phyloP scores from a whole-genome alignment of 1,140 invertebrate genomes.

The Temnothorax nylanderi region DNA sequence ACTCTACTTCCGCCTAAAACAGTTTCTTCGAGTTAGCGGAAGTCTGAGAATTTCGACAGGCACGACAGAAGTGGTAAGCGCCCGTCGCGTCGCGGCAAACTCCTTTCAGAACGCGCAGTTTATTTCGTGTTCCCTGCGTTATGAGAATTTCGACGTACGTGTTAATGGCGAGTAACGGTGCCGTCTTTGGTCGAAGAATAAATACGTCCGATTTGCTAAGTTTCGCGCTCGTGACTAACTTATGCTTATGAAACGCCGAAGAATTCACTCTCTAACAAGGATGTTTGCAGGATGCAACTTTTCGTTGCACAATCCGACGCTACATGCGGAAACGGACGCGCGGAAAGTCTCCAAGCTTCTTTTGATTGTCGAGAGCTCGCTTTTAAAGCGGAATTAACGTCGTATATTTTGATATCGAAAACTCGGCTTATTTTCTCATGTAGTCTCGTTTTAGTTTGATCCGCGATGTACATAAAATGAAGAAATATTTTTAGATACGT shows the following conservation, averaged over 20 bases:
- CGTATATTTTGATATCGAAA: slow-evolving; percentile 19
- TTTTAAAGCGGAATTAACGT: slow-evolving; percentile 30
- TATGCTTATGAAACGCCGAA: slow-evolving; percentile 12
- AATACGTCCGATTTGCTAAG: slow-evolving; percentile 21
- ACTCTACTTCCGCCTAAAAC: slow-evolving; percentile 29
- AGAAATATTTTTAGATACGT: background rate
- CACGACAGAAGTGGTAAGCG: slow-evolving; percentile 31
- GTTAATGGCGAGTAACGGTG: slow-evolving; percentile 36
- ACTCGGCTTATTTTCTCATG: background rate
- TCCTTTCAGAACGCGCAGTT: slow-evolving; percentile 40
- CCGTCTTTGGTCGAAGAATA: background rate
- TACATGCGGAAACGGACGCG: background rate
- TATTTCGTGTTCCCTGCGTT: slow-evolving; percentile 40
- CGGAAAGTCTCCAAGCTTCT: slow-evolving; percentile 11
- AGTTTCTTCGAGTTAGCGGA: slow-evolving; percentile 42
- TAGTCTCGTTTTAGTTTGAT: background rate
- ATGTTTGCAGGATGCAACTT: slow-evolving; percentile 36
- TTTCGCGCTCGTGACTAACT: slow-evolving; percentile 16
- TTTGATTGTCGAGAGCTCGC: background rate
- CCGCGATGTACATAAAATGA: background rate
- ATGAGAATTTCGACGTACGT: slow-evolving; percentile 37
- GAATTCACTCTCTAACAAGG: slow-evolving; percentile 19
- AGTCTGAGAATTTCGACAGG: slow-evolving; percentile 43
- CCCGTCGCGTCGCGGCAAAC: slow-evolving; percentile 21
- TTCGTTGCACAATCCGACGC: background rate